Evolutionary conservation across 2,888 invertebrate genomes (phyloP).

Genomic region (Ceratothoa steindachneri): DNA sequence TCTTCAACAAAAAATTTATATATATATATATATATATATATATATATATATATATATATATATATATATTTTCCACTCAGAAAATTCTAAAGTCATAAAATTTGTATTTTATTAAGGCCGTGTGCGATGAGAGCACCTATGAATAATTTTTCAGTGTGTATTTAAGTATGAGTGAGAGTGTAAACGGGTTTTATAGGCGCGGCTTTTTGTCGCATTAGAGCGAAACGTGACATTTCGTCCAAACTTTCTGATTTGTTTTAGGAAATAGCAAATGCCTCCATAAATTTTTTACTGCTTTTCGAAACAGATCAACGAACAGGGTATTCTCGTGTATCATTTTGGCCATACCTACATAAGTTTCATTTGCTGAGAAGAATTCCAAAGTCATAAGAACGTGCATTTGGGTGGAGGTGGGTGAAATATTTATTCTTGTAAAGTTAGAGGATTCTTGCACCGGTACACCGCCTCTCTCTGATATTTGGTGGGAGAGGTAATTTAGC

Average conservation of each 20-base stretch:
- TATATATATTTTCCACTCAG: neutral
- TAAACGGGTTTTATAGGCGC: neutral
- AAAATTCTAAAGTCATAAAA: neutral
- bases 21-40: neutral
- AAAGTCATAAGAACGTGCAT: too few relatives aligned
- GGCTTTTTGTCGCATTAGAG: neutral
- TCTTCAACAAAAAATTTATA: too few relatives aligned
- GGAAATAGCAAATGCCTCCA: neutral
- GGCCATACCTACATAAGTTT: too few relatives aligned
- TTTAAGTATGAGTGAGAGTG: neutral
- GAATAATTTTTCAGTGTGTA: neutral
- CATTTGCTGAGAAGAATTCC: too few relatives aligned
- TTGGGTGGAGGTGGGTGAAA: too few relatives aligned
- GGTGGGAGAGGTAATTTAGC: too few relatives aligned
- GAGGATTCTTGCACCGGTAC: too few relatives aligned
- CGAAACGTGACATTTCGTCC: neutral
- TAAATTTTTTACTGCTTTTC: neutral
- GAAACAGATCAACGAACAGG: too few relatives aligned
- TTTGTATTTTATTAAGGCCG: neutral
- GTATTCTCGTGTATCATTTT: too few relatives aligned
- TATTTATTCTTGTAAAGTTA: too few relatives aligned
- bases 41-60: neutral
- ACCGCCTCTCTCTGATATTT: too few relatives aligned
- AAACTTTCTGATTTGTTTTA: neutral
- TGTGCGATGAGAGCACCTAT: neutral